Conservation (phyloP, 2,888 invertebrate species). For the Cinara cedri region DNA sequence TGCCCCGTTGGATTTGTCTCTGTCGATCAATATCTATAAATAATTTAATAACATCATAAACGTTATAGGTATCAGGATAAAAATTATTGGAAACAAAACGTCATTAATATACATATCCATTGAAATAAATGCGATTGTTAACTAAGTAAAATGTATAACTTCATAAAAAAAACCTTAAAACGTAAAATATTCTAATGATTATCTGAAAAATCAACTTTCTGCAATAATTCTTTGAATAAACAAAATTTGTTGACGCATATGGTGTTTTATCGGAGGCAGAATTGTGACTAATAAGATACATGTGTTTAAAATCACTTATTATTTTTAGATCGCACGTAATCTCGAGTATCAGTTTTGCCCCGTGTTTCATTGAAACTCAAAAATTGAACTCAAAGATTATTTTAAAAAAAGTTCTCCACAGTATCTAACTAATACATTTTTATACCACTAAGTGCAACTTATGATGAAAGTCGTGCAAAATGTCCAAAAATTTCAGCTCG, state of each 20-base stretch:
- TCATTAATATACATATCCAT: neutral
- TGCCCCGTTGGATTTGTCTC: no score
- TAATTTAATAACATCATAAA: neutral
- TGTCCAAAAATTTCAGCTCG: no score
- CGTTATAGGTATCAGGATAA: neutral
- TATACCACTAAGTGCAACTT: no score
- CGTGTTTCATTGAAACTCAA: no score
- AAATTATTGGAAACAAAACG: neutral
- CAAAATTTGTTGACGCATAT: neutral
- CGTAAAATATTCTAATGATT: slow-evolving; percentile 3
- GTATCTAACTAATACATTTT: no score
- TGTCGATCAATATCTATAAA: neutral
- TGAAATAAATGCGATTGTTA: neutral
- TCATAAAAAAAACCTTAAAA: neutral
- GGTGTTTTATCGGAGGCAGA: neutral
- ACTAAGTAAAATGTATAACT: neutral
- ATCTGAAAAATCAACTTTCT: neutral
- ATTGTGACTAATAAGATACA: neutral
- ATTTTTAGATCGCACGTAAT: neutral
- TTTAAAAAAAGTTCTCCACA: no score
- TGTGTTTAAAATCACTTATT: slow-evolving; percentile 2
- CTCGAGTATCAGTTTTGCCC: neutral
- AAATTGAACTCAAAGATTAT: no score
- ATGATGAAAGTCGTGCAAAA: no score
- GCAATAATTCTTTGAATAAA: neutral